A percentile compares a stretch with the other conserved stretches of the same genome.
Conservation (phyloP, 2,113 vertebrate genomes). For the Vidua macroura region DNA sequence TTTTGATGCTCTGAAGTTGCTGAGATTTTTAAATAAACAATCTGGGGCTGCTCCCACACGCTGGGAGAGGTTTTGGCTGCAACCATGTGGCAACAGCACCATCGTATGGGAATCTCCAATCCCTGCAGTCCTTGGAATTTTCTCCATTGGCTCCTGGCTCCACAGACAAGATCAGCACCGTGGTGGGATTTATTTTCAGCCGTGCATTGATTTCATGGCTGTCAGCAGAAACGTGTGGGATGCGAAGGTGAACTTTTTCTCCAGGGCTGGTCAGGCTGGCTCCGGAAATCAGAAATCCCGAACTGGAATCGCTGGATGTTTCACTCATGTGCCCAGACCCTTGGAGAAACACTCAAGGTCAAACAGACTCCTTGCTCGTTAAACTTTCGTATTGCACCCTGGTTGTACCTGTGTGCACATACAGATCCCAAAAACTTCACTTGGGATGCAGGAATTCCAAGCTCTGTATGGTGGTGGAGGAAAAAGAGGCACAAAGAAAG, state of each 20-base stretch:
- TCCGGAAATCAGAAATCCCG: rapidly evolving
- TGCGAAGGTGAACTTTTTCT: neutral
- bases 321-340: neutral
- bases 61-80: neutral
- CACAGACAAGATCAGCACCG: rapidly evolving
- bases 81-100: constrained; percentile 47
- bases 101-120: neutral
- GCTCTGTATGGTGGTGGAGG: neutral
- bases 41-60: neutral
- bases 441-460: neutral
- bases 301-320: neutral
- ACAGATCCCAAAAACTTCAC: neutral
- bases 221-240: neutral
- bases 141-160: neutral
- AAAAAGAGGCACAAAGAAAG: neutral
- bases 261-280: neutral
- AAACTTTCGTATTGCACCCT: rapidly evolving
- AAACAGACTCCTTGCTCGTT: neutral
- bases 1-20: constrained; percentile 42
- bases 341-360: constrained; percentile 3
- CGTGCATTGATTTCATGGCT: neutral
- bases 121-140: neutral
- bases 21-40: constrained; percentile 47
- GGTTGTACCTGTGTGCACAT: neutral
- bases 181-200: neutral